phyloP scores from a whole-genome alignment of 2,888 invertebrate genomes.

The Meghimatium bilineatum region DNA sequence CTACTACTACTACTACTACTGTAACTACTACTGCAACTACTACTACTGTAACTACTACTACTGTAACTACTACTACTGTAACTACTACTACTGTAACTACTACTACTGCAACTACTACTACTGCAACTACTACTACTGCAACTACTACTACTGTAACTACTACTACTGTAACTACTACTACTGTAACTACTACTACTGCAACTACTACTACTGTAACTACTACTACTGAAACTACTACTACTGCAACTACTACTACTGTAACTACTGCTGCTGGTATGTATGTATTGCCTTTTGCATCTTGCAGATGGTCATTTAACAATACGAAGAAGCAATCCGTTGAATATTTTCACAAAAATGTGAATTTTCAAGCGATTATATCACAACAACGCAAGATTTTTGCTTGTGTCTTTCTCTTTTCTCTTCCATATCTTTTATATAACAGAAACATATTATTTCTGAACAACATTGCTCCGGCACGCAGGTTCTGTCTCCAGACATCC shows the following conservation, averaged over 20 bases:
- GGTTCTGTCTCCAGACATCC: too few relatives aligned
- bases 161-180: not conserved
- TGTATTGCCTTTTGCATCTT: too few relatives aligned
- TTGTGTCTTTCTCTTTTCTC: too few relatives aligned
- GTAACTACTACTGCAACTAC: slow-evolving; percentile 24
- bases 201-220: not conserved
- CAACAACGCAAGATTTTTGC: too few relatives aligned
- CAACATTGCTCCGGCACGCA: too few relatives aligned
- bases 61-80: slow-evolving; percentile 15
- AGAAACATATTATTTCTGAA: too few relatives aligned
- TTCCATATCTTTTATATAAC: too few relatives aligned
- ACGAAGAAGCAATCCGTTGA: too few relatives aligned
- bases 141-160: slow-evolving; percentile 14
- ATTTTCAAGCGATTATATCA: too few relatives aligned
- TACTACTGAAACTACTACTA: not conserved
- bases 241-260: not conserved
- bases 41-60: slow-evolving; percentile 26
- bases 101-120: slow-evolving; percentile 14
- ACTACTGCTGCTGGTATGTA: not conserved
- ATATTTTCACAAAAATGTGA: too few relatives aligned
- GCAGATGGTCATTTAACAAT: too few relatives aligned
- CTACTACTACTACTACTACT: slow-evolving; percentile 17
- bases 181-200: not conserved
- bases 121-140: not conserved
- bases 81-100: too few relatives aligned